Base-by-base conservation (phyloP, 2,888 invertebrate species). In the Tachina grossa region DNA sequence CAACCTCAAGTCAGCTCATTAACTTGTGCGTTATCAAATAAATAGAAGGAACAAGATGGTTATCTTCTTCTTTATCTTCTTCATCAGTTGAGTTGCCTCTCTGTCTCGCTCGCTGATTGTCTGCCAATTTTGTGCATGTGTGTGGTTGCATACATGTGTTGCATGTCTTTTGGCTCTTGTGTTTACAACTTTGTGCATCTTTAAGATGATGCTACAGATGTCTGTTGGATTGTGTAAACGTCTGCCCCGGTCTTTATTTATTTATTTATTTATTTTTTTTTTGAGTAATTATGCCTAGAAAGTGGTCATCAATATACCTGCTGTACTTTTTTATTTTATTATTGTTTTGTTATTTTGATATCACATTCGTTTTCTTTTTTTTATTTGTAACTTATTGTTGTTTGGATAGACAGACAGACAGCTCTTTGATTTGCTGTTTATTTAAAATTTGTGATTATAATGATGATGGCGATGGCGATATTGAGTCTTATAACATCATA, bases 211-310 rank as follows among this genome's bases (percentile, higher is more conserved):
- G 71, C 57, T 80, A 69, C 79, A 80, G 69, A 75, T 84, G 78
- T 71, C 55, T 61, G n/a, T n/a, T n/a, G n/a, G n/a, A n/a, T n/a
- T n/a, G 45, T 57, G 31, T 31, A 31, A 31, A 31, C 31, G 11
- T 55, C 2, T 22, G 22, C 2, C 22, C 22, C 22, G 2, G 2
- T 22, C 1, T 22, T 22, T 47, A 0, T 16, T 39, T 49, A 47
- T 63, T 49, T n/a, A 39, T 11, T 14, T 43, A 53, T 41, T 39
- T 47, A 0, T 16, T 39, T 49, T 57, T 63, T 49, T n/a, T 57
- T 69, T 65, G 59, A 78, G 51, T 84, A 80, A 84, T 84, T 80
- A 75, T 66, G 65, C 59, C 75, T 55, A 59, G 14, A 80, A 84
- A 76, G 19, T 71, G 59, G 49, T 59, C 57, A 76, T 71, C 55